A percentile compares a stretch with the other conserved stretches of the same genome.
Evolutionary conservation across 2,888 invertebrate species (phyloP).

Genomic region (Orchesella flavescens): DNA sequence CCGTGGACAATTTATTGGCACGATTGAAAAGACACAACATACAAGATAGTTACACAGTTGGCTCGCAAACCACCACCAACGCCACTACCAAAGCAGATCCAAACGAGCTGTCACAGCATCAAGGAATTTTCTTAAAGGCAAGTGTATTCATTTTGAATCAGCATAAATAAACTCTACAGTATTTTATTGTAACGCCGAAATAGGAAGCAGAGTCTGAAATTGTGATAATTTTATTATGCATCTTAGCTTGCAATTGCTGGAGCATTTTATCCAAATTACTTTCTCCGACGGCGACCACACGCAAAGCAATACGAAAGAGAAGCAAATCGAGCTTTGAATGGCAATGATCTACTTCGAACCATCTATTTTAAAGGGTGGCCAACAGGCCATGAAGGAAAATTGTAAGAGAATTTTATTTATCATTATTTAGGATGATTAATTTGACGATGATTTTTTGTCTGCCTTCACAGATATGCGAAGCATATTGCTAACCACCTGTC

Average conservation of each 20-base stretch:
- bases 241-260: constrained; percentile 83
- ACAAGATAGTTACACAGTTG: constrained; percentile 15
- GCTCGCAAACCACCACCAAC: no score
- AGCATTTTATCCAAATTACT: constrained; percentile 96
- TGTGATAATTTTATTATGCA: constrained; percentile 30
- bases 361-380: constrained; percentile 79
- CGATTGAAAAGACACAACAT: constrained; percentile 76
- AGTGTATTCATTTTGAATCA: no score
- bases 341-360: constrained; percentile 85
- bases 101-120: constrained; percentile 62
- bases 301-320: constrained; percentile 80
- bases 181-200: no score
- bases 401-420: constrained; percentile 76
- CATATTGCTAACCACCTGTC: constrained; percentile 59
- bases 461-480: constrained; percentile 64
- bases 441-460: no score
- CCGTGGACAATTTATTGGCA: constrained; percentile 82
- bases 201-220: no score
- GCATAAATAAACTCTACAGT: no score
- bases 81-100: background rate
- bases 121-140: constrained; percentile 69
- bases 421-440: no score
- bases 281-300: constrained; percentile 78
- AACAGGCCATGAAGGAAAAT: constrained; percentile 79
- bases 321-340: constrained; percentile 81